phyloP scores from a whole-genome alignment of 64 coral and sea anemone genomes.

The Acropora tenuis region DNA sequence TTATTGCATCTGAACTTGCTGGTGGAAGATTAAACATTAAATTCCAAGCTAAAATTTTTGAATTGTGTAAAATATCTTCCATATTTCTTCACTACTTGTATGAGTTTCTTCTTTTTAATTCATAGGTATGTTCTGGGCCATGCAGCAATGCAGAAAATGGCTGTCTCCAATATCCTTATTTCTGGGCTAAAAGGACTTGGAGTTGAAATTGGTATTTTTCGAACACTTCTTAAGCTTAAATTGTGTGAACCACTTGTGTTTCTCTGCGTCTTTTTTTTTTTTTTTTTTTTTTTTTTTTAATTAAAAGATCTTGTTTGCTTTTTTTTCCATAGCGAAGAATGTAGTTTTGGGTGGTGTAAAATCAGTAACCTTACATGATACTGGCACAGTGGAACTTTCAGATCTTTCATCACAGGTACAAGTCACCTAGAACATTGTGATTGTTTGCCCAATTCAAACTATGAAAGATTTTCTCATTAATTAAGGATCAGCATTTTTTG shows the following conservation, averaged over 20 bases:
- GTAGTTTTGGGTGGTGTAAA: constrained; percentile 98
- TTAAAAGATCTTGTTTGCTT: background rate
- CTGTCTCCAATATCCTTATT: constrained; percentile 90
- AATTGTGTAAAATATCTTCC: no score
- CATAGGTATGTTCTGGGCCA: constrained; percentile 96
- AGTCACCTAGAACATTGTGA: background rate
- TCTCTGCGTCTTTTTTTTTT: background rate
- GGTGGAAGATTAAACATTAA: no score
- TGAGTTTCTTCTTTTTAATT: background rate
- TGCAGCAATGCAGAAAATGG: constrained; percentile 99
- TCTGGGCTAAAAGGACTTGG: constrained; percentile 96
- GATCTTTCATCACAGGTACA: constrained; percentile 95
- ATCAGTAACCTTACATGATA: constrained; percentile 97
- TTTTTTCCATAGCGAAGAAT: constrained; percentile 85
- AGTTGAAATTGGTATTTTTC: constrained; percentile 87
- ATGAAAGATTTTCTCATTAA: no score
- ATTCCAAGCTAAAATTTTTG: no score
- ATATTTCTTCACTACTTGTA: background rate
- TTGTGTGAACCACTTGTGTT: background rate
- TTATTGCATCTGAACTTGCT: no score
- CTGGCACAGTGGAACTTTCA: constrained; percentile 68
- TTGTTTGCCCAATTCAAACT: no score
- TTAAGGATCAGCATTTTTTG: no score
- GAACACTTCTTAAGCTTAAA: background rate
- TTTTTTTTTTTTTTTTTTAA: background rate